phyloP scores from a whole-genome alignment of 1,140 invertebrate genomes.

The Drosophila sulfurigaster region DNA sequence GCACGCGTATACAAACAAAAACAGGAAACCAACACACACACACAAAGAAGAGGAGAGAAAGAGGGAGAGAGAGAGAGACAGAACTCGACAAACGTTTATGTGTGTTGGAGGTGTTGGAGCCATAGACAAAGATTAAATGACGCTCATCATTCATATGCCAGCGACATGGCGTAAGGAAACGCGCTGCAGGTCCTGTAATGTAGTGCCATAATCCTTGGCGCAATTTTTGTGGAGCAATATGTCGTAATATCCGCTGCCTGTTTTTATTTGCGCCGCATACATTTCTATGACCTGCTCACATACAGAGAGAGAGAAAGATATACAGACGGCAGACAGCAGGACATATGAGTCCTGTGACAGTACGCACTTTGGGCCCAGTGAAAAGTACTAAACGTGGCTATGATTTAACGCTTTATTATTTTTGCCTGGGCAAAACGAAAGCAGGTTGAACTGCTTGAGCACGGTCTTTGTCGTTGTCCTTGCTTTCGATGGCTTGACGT shows the following conservation, averaged over 20 bases:
- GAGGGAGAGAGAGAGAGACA: neutral
- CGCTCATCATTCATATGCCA: constrained; percentile 81
- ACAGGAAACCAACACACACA: constrained; percentile 44
- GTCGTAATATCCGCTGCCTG: constrained; percentile 77
- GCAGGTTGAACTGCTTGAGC: constrained; percentile 3
- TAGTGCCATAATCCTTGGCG: constrained; percentile 81
- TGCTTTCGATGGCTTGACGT: constrained; percentile 42
- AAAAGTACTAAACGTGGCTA: constrained; percentile 81
- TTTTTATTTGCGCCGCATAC: constrained; percentile 75
- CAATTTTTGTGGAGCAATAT: constrained; percentile 79
- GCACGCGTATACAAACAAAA: constrained; percentile 65
- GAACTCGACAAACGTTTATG: constrained; percentile 45
- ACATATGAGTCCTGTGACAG: constrained; percentile 31
- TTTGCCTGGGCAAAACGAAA: constrained; percentile 45
- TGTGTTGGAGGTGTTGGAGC: constrained; percentile 71
- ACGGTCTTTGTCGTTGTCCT: neutral
- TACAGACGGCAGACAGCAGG: neutral
- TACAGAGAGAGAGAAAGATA: neutral
- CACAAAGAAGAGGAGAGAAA: constrained; percentile 3
- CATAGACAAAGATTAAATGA: constrained; percentile 83
- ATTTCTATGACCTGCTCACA: constrained; percentile 51
- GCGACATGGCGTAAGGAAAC: constrained; percentile 22
- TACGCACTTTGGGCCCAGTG: constrained; percentile 50
- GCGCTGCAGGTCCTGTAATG: constrained; percentile 66
- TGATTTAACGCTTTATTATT: constrained; percentile 83